Evolutionary conservation across 2,113 vertebrate species (phyloP).

Genomic region (Seriola dumerili): DNA sequence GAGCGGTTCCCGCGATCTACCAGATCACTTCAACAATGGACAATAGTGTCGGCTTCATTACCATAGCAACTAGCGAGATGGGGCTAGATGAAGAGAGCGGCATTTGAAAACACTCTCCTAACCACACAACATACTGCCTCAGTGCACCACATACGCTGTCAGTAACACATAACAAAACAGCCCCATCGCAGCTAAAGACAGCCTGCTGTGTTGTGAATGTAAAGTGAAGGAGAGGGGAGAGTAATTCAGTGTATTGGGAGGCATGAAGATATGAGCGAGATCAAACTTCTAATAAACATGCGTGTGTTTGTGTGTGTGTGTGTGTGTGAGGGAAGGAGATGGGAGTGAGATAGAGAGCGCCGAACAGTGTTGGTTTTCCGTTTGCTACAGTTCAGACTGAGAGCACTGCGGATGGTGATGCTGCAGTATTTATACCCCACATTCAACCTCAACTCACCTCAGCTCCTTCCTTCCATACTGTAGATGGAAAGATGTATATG

Average conservation of each 20-base stretch:
- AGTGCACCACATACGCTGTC: slow-evolving; percentile 50
- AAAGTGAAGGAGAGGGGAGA: slow-evolving; percentile 1
- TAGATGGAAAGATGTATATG: slow-evolving; percentile 47
- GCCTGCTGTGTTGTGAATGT: not conserved
- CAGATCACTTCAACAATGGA: slow-evolving; percentile 82
- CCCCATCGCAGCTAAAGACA: slow-evolving; percentile 15
- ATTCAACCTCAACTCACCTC: slow-evolving; percentile 74
- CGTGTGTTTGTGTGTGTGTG: slow-evolving; percentile 12
- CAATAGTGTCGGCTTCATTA: slow-evolving; percentile 82
- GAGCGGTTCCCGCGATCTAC: slow-evolving; percentile 72
- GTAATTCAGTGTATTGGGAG: not conserved
- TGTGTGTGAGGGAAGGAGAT: not conserved
- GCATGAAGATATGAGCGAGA: not conserved
- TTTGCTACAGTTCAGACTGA: slow-evolving; percentile 72
- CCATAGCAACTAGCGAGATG: slow-evolving; percentile 83
- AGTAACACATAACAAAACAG: slow-evolving; percentile 48
- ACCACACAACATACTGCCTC: slow-evolving; percentile 50
- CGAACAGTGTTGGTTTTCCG: slow-evolving; percentile 59
- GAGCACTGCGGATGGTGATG: slow-evolving; percentile 78
- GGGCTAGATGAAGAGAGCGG: slow-evolving; percentile 70
- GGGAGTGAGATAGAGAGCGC: slow-evolving; percentile 39
- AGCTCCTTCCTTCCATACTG: slow-evolving; percentile 57
- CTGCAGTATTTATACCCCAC: slow-evolving; percentile 77
- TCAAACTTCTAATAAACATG: slow-evolving; percentile 38
- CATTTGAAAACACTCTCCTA: slow-evolving; percentile 63